Evolutionary conservation across 2,113 vertebrate genomes (phyloP), one percentile per base, ranked within the genome.

Genomic region (Tupaia tana): DNA sequence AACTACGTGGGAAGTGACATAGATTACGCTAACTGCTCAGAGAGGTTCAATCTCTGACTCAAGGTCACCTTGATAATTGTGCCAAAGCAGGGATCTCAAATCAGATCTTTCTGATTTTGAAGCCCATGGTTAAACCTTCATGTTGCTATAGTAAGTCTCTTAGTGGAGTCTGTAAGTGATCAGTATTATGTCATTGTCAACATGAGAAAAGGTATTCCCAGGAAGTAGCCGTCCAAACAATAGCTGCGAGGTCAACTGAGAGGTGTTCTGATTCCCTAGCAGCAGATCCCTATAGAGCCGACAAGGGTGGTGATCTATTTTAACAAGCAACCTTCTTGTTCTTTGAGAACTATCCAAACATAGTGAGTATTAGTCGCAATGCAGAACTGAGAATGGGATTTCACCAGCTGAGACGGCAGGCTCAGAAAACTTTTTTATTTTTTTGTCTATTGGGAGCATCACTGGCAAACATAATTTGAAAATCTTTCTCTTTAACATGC

Each of bases 391-490:
- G 66, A 18, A 20, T 14, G 3, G 81, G 81, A 27, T 89, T 25
- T 90, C 14, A 0, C 66, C 84, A 74, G 74, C 58, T 0, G 9
- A 87, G 86, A 93, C 43, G 0, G 0, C 75, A 3, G 16, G 67
- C 89, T 86, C 67, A 25, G 83, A 85, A 94, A 85, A 89, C 61
- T 66, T 67, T 52, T 31, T 59, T 19, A 16, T 66, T 67, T 52
- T 31, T 59, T 19, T 16, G 81, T 91, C 87, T 90, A 69, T 29
- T 7, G 54, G 87, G 73, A 96, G 34, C 52, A 52, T 91, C 6
- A 0, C 85, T 66, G 87, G 73, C 91, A 92, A 89, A 78, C 14
- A 13, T 79, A 81, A 91, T 71, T 90, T 75, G 93, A 89, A 96
- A 93, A 22, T 79, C 90, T 74, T 90, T 92, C 94, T 95, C 88